Percentiles rank a stretch among this genome's conserved stretches.
phyloP scores from a whole-genome alignment of 2,888 invertebrate species.

The Mimas tiliae region DNA sequence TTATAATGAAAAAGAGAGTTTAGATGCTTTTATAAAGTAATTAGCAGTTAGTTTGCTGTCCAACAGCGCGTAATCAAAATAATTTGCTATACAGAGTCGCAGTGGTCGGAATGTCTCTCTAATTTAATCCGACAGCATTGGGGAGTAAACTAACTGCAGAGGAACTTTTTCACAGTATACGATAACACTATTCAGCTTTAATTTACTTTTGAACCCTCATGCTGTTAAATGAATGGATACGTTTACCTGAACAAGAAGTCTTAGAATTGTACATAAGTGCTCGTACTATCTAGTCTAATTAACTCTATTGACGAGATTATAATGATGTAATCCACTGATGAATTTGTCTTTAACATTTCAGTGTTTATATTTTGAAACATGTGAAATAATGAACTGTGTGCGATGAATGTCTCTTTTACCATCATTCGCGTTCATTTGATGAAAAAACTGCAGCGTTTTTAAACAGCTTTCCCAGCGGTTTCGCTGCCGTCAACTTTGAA shows the following conservation, averaged over 20 bases:
- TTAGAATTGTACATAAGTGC: background rate
- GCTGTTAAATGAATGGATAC: background rate
- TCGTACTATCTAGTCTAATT: background rate
- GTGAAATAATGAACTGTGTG: slow-evolving; percentile 19
- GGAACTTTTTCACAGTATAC: slow-evolving; percentile 46
- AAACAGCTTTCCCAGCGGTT: slow-evolving; percentile 20
- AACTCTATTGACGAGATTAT: background rate
- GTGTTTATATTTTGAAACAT: slow-evolving; percentile 4
- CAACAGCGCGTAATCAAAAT: slow-evolving; percentile 59
- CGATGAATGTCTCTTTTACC: slow-evolving; percentile 21
- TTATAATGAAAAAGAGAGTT: slow-evolving; percentile 36
- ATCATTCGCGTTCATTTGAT: slow-evolving; percentile 20
- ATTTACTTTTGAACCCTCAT: slow-evolving; percentile 8
- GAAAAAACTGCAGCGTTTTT: slow-evolving; percentile 23
- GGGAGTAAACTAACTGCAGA: slow-evolving; percentile 51
- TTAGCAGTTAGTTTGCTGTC: slow-evolving; percentile 57
- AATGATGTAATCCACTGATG: background rate
- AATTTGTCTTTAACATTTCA: background rate
- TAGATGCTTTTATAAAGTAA: slow-evolving; percentile 59
- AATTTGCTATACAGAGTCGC: slow-evolving; percentile 60
- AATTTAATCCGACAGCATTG: slow-evolving; percentile 65
- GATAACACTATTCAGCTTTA: slow-evolving; percentile 16
- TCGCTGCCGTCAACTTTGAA: slow-evolving; percentile 13
- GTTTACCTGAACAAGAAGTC: background rate
- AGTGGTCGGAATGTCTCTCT: slow-evolving; percentile 49